Evolutionary conservation across 2,888 invertebrate genomes (phyloP), one percentile per base, ranked within the genome.

Genomic region (Drosophila mettleri): DNA sequence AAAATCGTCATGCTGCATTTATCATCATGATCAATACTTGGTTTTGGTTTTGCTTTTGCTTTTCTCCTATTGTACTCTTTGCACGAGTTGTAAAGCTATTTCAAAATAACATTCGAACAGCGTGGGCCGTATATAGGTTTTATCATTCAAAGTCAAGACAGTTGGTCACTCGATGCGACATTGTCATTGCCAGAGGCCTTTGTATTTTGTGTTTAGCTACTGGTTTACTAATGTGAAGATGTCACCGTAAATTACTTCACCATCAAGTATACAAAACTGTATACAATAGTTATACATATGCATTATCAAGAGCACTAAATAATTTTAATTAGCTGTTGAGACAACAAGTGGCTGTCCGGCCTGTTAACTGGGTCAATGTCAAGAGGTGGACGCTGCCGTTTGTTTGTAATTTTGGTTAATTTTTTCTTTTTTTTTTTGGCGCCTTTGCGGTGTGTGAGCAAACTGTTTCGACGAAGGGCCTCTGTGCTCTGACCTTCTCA

Each of bases 321-420:
- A 62, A 72, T 69, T 82, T 81, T 82, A 82, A 82, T 82, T 82
- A 82, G 86, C 72, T 81, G 78, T 74, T 74, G 79, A 41, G 61
- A 20, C 31, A 29, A 66, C 82, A 86, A 78, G 86, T 83, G 48
- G 53, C 63, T 48, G 41, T 29, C 52, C 38, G 58, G 61, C 43
- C 52, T 57, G 79, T 70, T 49, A 84, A 85, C 78, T 88, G 87
- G 85, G 89, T 85, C 85, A 85, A 85, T 85, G 85, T 88, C 85
- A 72, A 63, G 64, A 70, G 65, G 70, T 72, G 74, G 54, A 59
- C 68, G 45, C 65, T 45, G 39, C 48, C 57, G 41, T 59, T 62
- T 64, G 54, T 61, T 67, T 69, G 62, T 43, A 43, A 43, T 33
- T 31, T 22, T 14, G n/a, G n/a, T n/a, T n/a, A 31, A 29, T 33